Conservation (phyloP, 2,113 vertebrate species). For the Rostratula benghalensis region DNA sequence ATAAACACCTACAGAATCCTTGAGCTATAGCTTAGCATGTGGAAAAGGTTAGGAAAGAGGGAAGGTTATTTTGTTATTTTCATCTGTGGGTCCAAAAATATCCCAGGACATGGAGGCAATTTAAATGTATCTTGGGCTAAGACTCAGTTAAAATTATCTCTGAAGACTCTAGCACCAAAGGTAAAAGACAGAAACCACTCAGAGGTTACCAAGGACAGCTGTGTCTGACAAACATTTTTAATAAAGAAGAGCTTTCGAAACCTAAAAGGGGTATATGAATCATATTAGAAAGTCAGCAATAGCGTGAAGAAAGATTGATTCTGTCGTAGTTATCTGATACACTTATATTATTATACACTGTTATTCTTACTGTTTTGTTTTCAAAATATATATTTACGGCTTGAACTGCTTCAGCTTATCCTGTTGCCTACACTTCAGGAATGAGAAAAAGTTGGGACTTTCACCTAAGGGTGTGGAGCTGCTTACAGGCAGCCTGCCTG, state of each 20-base stretch:
- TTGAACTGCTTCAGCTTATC: neutral
- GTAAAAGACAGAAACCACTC: neutral
- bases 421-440: neutral
- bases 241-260: neutral
- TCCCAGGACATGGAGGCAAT: neutral
- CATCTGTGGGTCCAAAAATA: neutral
- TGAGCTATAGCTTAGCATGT: neutral
- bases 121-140: neutral
- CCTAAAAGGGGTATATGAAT: neutral
- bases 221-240: neutral
- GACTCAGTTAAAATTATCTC: neutral
- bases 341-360: neutral
- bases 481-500: neutral
- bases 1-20: neutral
- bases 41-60: neutral
- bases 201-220: neutral
- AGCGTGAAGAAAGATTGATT: neutral
- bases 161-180: neutral
- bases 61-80: neutral
- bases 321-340: neutral
- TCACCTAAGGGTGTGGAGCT: neutral
- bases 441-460: neutral
- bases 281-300: neutral
- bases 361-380: neutral
- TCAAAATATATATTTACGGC: neutral